Evolutionary conservation across 2,888 invertebrate species (phyloP), one percentile per base, ranked within the genome.

Genomic region (Xiphydria camelus): DNA sequence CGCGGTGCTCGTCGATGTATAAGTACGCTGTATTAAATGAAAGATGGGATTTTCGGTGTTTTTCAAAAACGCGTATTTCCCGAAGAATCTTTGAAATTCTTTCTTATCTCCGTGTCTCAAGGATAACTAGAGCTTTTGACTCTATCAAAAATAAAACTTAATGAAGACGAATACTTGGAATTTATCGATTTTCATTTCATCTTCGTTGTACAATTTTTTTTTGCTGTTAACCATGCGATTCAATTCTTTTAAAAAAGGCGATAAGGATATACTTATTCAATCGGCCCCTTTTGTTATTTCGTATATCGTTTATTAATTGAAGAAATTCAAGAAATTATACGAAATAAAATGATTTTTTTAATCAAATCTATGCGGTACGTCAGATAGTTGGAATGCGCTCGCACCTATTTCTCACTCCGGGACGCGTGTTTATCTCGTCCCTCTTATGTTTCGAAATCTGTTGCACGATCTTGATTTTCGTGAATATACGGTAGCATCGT

Each of bases 401-500:
- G n/a, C n/a, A n/a, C n/a, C n/a, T n/a, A n/a, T n/a, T n/a, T n/a
- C n/a, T n/a, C n/a, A n/a, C n/a, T n/a, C n/a, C n/a, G n/a, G n/a
- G n/a, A n/a, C n/a, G n/a, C n/a, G n/a, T n/a, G n/a, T n/a, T n/a
- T n/a, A n/a, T n/a, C n/a, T n/a, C n/a, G n/a, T n/a, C n/a, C 23
- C 10, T 17, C 17, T 34, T 0, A 2, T 14, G 4, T 34, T 9
- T 18, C 19, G 7, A 2, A 9, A 2, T 15, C 17, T 15, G 17
- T 15, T 10, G 17, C 2, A 9, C n/a, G 14, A 9, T 18, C 19
- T 34, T 34, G 19, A 17, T 42, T 26, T 37, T 43, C 32, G 37
- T 23, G 45, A 55, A 55, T 53, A 48, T 49, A 45, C 53, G 48
- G 41, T 56, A 45, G 62, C 62, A 68, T 59, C 61, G 65, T 64